Evolutionary conservation across 2,888 invertebrate species (phyloP).

Genomic region (Catonia carolina): DNA sequence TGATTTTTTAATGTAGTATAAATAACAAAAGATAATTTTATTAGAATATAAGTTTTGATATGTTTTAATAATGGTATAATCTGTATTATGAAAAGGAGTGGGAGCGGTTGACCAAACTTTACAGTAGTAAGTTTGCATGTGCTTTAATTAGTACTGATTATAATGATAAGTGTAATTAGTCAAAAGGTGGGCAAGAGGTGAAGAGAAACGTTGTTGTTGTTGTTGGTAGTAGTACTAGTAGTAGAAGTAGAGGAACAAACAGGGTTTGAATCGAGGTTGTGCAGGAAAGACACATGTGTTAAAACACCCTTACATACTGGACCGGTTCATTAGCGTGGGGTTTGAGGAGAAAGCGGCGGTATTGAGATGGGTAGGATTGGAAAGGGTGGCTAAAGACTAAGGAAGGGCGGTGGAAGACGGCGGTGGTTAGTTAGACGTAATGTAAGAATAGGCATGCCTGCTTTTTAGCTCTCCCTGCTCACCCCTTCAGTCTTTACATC

Average conservation of each 20-base stretch:
- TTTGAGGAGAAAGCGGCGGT: neutral
- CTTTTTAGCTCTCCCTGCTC: conserved; percentile 24
- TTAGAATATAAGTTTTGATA: no score
- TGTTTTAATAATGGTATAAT: no score
- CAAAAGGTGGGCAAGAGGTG: neutral
- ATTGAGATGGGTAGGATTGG: neutral
- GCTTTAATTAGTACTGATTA: conserved; percentile 6
- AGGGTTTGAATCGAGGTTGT: neutral
- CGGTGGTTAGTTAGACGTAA: conserved; percentile 27
- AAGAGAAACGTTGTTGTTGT: neutral
- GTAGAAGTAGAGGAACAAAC: neutral
- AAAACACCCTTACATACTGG: conserved; percentile 16
- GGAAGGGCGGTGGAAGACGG: conserved; percentile 17
- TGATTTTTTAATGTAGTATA: no score
- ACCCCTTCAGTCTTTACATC: conserved; percentile 22
- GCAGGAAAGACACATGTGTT: conserved; percentile 8
- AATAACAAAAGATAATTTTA: no score
- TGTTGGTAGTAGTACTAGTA: no score
- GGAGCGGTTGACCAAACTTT: no score
- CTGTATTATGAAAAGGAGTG: no score
- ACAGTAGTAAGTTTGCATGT: no score
- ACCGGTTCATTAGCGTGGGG: conserved; percentile 23
- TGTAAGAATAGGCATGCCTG: conserved; percentile 28
- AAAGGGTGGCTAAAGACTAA: neutral
- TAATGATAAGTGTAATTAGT: conserved; percentile 5